Conservation (phyloP, 2,797 vertebrate species). For the Sarcophilus harrisii region DNA sequence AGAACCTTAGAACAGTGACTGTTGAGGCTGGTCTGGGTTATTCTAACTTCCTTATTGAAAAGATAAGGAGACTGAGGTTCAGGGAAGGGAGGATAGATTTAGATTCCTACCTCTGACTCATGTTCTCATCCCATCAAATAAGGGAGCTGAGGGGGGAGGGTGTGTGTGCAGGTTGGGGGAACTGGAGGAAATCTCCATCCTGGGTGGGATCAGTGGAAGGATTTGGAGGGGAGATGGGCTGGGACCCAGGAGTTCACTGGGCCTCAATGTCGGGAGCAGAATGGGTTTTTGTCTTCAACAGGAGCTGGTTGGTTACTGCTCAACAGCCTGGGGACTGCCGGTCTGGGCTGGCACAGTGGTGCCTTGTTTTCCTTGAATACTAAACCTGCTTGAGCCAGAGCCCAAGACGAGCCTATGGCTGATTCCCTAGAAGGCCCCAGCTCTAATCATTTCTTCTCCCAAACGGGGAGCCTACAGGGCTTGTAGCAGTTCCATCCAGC, state of each 20-base stretch:
- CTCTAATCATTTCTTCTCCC: slow-evolving; percentile 47
- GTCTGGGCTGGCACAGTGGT: slow-evolving; percentile 65
- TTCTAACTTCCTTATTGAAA: not conserved
- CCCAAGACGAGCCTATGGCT: slow-evolving; percentile 49
- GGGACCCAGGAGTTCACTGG: slow-evolving; percentile 36
- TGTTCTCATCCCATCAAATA: not conserved
- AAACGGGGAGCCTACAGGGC: not conserved
- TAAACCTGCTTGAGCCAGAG: slow-evolving; percentile 48
- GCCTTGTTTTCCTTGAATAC: slow-evolving; percentile 80
- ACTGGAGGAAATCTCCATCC: not conserved
- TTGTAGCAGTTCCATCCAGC: not conserved
- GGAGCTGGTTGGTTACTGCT: slow-evolving; percentile 52
- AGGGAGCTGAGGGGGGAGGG: not conserved
- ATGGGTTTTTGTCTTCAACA: slow-evolving; percentile 63
- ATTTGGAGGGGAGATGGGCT: slow-evolving; percentile 21
- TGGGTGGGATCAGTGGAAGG: not conserved
- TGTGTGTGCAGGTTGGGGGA: not conserved
- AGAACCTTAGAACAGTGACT: not conserved
- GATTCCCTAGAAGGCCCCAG: slow-evolving; percentile 66
- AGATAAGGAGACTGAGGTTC: not conserved
- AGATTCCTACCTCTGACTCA: not conserved
- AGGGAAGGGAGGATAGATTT: not conserved
- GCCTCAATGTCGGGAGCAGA: slow-evolving; percentile 56
- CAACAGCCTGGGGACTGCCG: slow-evolving; percentile 20
- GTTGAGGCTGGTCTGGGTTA: not conserved